phyloP scores from a whole-genome alignment of 2,888 invertebrate species.

The Crocallis elinguaria region DNA sequence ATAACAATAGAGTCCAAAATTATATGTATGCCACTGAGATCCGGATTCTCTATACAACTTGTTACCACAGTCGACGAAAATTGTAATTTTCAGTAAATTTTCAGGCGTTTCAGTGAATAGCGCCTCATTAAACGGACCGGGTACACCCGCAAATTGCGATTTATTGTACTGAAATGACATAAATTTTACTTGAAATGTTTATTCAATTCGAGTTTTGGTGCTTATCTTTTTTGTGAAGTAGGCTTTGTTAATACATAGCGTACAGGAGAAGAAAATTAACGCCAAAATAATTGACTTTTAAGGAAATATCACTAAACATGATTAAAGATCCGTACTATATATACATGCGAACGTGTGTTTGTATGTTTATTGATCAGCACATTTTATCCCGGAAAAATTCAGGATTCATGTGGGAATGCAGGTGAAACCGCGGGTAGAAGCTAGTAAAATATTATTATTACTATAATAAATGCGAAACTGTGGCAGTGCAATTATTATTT shows the following conservation, averaged over 20 bases:
- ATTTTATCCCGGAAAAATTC: too few relatives aligned
- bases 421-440: too few relatives aligned
- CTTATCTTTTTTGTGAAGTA: not conserved
- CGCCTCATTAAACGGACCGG: conserved; percentile 25
- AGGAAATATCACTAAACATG: too few relatives aligned
- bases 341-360: too few relatives aligned
- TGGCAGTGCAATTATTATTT: too few relatives aligned
- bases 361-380: too few relatives aligned
- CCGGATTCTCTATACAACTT: conserved; percentile 9
- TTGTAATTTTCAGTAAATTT: conserved; percentile 20
- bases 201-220: conserved; percentile 17
- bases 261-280: too few relatives aligned
- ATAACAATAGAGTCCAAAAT: conserved; percentile 3
- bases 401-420: too few relatives aligned
- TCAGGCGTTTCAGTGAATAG: conserved; percentile 23
- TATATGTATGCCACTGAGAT: conserved; percentile 1
- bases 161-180: conserved; percentile 32
- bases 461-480: too few relatives aligned
- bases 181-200: conserved; percentile 40
- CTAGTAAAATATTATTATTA: too few relatives aligned
- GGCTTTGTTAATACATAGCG: not conserved
- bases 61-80: conserved; percentile 13
- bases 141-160: conserved; percentile 27
- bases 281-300: too few relatives aligned
- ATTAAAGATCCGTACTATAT: too few relatives aligned